Conservation (phyloP, 2,797 vertebrate species). For the Onychomys leucogaster region DNA sequence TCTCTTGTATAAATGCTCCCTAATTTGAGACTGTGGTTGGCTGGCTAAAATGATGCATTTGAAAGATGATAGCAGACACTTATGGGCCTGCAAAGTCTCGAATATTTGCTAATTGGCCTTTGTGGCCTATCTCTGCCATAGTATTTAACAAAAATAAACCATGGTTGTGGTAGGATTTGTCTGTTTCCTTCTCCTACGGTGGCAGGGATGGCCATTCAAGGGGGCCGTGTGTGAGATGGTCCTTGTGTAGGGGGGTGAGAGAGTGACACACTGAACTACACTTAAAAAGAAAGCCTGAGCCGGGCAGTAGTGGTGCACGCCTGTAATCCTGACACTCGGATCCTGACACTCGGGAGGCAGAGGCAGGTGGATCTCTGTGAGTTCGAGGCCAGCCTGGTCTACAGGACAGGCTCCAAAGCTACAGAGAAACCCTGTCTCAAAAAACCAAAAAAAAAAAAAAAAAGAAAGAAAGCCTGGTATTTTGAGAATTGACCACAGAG, state of each 20-base stretch:
- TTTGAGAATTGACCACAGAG: not conserved
- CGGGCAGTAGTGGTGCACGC: no score
- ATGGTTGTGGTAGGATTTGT: not conserved
- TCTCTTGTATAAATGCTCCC: not conserved
- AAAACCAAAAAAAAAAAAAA: no score
- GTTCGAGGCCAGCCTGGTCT: no score
- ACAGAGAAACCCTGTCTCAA: no score
- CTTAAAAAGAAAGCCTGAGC: not conserved
- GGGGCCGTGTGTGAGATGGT: not conserved
- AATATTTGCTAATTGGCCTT: not conserved
- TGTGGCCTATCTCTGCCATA: not conserved
- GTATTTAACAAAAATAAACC: constrained; percentile 42
- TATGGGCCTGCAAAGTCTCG: not conserved
- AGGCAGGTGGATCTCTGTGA: no score
- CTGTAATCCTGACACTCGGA: no score
- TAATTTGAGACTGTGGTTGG: not conserved
- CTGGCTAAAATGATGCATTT: not conserved
- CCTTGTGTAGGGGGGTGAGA: not conserved
- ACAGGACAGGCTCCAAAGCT: no score
- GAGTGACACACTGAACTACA: not conserved
- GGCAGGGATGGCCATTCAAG: not conserved
- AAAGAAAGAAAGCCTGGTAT: no score
- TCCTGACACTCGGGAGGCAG: no score
- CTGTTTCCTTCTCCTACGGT: not conserved
- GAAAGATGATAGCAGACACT: not conserved